Percentiles rank a stretch among this genome's conserved stretches.
Evolutionary conservation across 2,113 vertebrate genomes (phyloP).

Genomic region (Syrmaticus mikado): DNA sequence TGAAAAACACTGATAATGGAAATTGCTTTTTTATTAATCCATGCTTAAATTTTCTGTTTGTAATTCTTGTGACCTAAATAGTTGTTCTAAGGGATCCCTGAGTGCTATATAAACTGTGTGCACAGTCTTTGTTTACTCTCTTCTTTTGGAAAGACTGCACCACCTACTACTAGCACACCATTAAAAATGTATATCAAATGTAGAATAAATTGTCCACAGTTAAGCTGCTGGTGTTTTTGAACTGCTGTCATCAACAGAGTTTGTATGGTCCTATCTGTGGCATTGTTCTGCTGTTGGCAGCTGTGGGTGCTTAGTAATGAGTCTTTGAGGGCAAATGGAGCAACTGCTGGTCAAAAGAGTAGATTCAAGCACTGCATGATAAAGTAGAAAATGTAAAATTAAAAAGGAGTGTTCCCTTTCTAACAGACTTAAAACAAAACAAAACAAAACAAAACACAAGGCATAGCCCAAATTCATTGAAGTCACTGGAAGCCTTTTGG

Average conservation of each 20-base stretch:
- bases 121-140: neutral
- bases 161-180: fast-evolving
- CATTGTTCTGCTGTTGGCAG: neutral
- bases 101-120: neutral
- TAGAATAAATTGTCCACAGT: neutral
- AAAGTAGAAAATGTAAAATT: neutral
- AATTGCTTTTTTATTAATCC: slow-evolving; percentile 63
- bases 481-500: neutral
- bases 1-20: slow-evolving; percentile 22
- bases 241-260: neutral
- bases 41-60: neutral
- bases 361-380: neutral
- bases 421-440: neutral
- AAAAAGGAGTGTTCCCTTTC: neutral
- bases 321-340: neutral
- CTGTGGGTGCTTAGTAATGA: neutral
- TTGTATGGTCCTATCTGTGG: neutral
- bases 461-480: fast-evolving
- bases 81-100: neutral
- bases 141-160: neutral
- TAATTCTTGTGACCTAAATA: slow-evolving; percentile 11
- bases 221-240: neutral
- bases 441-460: neutral
- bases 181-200: neutral
- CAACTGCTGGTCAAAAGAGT: neutral